Evolutionary conservation across 2,113 vertebrate species (phyloP).

Genomic region (Corythornis cristatus): DNA sequence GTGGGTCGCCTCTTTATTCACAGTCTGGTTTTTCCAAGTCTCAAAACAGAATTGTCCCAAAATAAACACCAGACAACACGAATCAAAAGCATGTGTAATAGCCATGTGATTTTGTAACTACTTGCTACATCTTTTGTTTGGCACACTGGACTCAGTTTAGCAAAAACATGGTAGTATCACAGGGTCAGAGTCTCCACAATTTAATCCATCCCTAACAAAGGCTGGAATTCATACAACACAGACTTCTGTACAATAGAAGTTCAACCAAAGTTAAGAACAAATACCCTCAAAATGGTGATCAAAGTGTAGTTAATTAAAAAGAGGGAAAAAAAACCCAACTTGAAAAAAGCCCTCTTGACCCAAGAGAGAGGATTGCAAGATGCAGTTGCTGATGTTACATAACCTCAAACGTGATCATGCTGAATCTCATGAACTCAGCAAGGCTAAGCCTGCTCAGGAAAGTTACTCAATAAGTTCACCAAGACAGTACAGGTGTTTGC

Average conservation of each 20-base stretch:
- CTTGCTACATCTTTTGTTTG: conserved; percentile 56
- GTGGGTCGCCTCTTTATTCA: conserved; percentile 14
- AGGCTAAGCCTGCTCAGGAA: neutral
- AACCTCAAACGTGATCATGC: neutral
- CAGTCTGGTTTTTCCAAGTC: conserved; percentile 9
- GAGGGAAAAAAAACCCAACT: accelerated
- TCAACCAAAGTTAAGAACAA: conserved; percentile 19
- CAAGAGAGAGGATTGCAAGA: neutral
- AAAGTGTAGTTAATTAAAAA: neutral
- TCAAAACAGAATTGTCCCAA: conserved; percentile 34
- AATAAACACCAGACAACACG: conserved; percentile 46
- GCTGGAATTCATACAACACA: neutral
- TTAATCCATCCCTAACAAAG: conserved; percentile 16
- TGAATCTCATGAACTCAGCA: neutral
- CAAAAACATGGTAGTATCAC: conserved; percentile 29
- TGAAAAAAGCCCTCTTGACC: accelerated
- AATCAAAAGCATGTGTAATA: conserved; percentile 45
- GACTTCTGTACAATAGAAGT: neutral
- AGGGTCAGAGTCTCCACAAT: conserved; percentile 23
- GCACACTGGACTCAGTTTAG: conserved; percentile 36
- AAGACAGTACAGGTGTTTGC: neutral
- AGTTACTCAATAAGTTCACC: neutral
- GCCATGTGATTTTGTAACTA: conserved; percentile 8
- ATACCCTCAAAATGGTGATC: neutral
- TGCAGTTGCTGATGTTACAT: neutral